phyloP scores from a whole-genome alignment of 2,113 vertebrate species.

The Dendropsophus ebraccatus region DNA sequence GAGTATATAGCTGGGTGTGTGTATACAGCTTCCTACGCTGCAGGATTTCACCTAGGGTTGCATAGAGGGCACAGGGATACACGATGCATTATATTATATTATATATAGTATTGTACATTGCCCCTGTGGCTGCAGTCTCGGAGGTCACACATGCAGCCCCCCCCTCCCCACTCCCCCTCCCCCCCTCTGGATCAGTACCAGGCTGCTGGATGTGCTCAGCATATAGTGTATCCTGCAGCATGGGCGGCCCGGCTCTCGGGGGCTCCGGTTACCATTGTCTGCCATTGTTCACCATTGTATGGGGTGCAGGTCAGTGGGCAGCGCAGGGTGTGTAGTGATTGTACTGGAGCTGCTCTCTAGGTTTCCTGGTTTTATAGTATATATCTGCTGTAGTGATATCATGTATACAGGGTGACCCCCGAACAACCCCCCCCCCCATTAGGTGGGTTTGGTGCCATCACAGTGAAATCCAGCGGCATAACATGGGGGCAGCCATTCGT shows the following conservation, averaged over 20 bases:
- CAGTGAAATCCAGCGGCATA: neutral
- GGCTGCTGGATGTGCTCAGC: neutral
- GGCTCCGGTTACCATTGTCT: neutral
- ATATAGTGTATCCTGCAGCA: neutral
- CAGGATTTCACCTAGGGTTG: too few relatives aligned
- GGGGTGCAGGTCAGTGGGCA: neutral
- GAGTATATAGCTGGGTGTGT: slow-evolving; percentile 4
- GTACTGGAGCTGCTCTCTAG: neutral
- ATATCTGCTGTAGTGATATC: neutral
- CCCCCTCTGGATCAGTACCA: neutral
- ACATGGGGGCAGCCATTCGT: neutral
- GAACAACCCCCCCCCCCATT: too few relatives aligned
- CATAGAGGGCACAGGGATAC: too few relatives aligned
- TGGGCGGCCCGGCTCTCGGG: neutral
- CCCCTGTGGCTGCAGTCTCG: neutral
- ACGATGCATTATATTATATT: too few relatives aligned
- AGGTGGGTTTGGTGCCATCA: too few relatives aligned
- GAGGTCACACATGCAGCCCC: neutral
- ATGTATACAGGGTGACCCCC: neutral
- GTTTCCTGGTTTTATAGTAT: neutral
- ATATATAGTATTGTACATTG: neutral
- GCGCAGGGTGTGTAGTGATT: neutral
- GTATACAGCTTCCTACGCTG: neutral
- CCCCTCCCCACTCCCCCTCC: neutral
- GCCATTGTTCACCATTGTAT: neutral